phyloP scores from a whole-genome alignment of 2,888 invertebrate species.

The Eucera pruinosa region DNA sequence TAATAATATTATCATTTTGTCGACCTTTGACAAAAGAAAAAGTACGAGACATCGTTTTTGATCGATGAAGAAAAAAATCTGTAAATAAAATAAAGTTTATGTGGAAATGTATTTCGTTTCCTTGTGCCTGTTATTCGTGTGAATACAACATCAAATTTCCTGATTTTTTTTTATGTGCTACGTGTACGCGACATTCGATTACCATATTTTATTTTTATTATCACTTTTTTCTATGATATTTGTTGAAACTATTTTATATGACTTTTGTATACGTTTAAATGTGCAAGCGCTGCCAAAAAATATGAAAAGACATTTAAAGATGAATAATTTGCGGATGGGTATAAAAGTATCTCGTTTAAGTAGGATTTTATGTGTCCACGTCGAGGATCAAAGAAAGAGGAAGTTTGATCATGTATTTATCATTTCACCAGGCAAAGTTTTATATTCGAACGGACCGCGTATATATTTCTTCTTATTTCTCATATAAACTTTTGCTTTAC shows the following conservation, averaged over 20 bases:
- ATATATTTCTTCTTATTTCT: conserved; percentile 37
- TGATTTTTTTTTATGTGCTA: not conserved
- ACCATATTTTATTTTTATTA: conserved; percentile 2
- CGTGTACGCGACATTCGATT: not conserved
- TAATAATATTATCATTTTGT: conserved; percentile 47
- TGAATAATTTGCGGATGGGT: not conserved
- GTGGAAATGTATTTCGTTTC: conserved; percentile 35
- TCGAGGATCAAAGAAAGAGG: conserved; percentile 12
- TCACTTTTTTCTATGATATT: conserved; percentile 2
- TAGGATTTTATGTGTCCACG: conserved; percentile 32
- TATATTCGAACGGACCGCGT: conserved; percentile 21
- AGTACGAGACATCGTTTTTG: conserved; percentile 14
- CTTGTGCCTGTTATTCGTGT: conserved; percentile 44
- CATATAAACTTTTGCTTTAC: conserved; percentile 21
- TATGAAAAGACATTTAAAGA: not conserved
- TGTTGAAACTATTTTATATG: conserved; percentile 15
- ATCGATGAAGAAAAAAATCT: conserved; percentile 30
- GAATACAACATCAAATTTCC: conserved; percentile 52
- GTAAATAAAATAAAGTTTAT: conserved; percentile 57
- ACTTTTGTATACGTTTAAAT: conserved; percentile 12
- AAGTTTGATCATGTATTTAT: conserved; percentile 53
- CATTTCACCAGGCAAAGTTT: conserved; percentile 24
- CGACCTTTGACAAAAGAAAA: conserved; percentile 18
- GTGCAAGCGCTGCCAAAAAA: conserved; percentile 32
- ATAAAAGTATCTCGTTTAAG: not conserved